Base-by-base conservation (phyloP, 2,888 invertebrate genomes). In the Drosophila siamana region DNA sequence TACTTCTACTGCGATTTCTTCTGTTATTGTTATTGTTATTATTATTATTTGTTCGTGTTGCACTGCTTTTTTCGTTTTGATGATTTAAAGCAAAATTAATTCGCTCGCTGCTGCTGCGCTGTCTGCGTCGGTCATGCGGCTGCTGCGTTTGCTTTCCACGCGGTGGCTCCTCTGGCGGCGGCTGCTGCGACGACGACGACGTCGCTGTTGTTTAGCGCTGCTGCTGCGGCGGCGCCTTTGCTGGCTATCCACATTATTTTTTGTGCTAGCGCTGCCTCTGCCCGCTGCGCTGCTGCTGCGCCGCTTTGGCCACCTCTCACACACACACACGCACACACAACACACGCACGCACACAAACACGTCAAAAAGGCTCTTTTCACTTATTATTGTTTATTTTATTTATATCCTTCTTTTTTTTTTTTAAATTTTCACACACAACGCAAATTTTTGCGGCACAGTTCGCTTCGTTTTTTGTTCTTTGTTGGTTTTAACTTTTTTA, bases 71-170 rank as follows among this genome's bases (percentile, higher is more conserved):
- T 11, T 33, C 9, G 9, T 8, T 2, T 33, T 33, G 4, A 2
- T 9, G n/a, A 24, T 57, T 69, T 47, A 28, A 57, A 57, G 69
- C 69, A 70, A 71, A 71, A 33, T 62, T 77, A 54, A 48, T 54
- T 75, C 54, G 65, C 59, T 15, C 15, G 7, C 36, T 68, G 30
- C 30, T 36, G 36, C 13, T 36, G 36, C 48, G 33, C 51, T 69
- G 46, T 38, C n/a, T 11, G 62, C 60, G 40, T 74, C 74, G 60
- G 76, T 77, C 76, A 76, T 76, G 76, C 80, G 66, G 36, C 63
- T 54, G 44, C 33, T 11, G 62, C 76, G 44, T 62, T 26, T 73
- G 68, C 57, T 75, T 62, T 72, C 65, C 83, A 76, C 80, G 86
- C 82, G 86, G 68, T 74, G 67, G 62, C 74, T 60, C 7, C 7